Evolutionary conservation across 2,888 invertebrate species (phyloP), one percentile per base, ranked within the genome.

Genomic region (Vandiemenella viatica): DNA sequence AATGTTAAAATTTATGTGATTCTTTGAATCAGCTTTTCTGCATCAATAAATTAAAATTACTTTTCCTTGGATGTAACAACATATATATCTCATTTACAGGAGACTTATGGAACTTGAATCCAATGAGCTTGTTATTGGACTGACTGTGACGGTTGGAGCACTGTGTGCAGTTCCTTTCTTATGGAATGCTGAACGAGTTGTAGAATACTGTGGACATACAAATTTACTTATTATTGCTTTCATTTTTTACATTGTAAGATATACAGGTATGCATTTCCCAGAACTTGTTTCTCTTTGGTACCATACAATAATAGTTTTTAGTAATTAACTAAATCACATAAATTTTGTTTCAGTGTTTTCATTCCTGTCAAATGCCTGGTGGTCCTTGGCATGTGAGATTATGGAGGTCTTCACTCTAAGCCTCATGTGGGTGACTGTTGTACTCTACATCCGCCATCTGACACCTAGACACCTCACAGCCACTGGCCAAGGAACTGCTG

Each of bases 151-250:
- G 3, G 71, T 76, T 13, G 82, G 80, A 43, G 79, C 83, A 5
- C 59, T 83, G 52, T 80, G 81, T 0, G 81, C 83, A 2, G 67
- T 82, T 41, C 73, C 80, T 5, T 79, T 81, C 57, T 69, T 88
- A 22, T 79, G 79, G 71, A 80, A 80, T 67, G 84, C 88, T 2
- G 89, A 90, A 59, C 77, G 77, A 55, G 75, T 91, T 26, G 83
- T 91, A 26, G 84, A 88, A 67, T 87, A 82, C 63, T 80, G 88
- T 55, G 83, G 83, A 10, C 81, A 83, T 62, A 83, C 85, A 54
- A 87, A 89, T 64, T 74, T 89, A 48, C 76, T 89, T 58, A 87
- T 88, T 58, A 74, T 79, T 52, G 83, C 84, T n/a, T 83, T 89
- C 62, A 79, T 82, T 7, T 74, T 84, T 59, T 89, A 86, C 63